Base-by-base conservation (phyloP, 2,888 invertebrate species). In the Dinocampus coccinellae region DNA sequence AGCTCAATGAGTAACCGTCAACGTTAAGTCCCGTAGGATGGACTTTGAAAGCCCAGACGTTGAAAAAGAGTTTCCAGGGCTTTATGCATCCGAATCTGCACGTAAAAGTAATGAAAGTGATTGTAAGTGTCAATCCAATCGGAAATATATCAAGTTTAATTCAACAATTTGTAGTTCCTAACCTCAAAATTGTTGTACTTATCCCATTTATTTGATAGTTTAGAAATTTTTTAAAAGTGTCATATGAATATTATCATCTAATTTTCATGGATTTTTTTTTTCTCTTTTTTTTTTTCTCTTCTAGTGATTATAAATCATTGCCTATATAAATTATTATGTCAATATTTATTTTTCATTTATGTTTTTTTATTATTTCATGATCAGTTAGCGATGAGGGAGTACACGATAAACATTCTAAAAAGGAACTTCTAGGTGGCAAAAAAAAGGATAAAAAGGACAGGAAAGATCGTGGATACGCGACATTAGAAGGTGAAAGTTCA, bases 401-500 rank as follows among this genome's bases (percentile, higher is more conserved):
- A 72, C 94, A 95, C 85, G 95, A 95, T 62, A 92, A 93, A 83
- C 90, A 92, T 66, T 92, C 93, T 77, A 95, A 94, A 82, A 95
- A 95, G 81, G 95, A 95, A 82, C 89, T 94, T 60, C 88, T 95
- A 33, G 91, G 92, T 79, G 94, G 94, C 0, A 92, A 95, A 75
- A 90, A 93, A 0, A 96, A 95, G 83, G 96, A 96, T 70, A 94
- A 94, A 80, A 96, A 95, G 85, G 95, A 94, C 55, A 95, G 95
- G 82, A 94, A 94, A 87, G 96, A 96, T 82, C 91, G 94, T 80
- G 97, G 97, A 1, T 97, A 97, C 90, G 96, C 96, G 61, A 95
- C 97, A 26, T 90, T 97, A 79, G 97, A 95, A 88, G 97, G 97
- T 53, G 96, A 96, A 88, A 97, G 97, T 83, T 97, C 97, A 0